phyloP scores from a whole-genome alignment of 2,113 vertebrate species.

The Recurvirostra avosetta region DNA sequence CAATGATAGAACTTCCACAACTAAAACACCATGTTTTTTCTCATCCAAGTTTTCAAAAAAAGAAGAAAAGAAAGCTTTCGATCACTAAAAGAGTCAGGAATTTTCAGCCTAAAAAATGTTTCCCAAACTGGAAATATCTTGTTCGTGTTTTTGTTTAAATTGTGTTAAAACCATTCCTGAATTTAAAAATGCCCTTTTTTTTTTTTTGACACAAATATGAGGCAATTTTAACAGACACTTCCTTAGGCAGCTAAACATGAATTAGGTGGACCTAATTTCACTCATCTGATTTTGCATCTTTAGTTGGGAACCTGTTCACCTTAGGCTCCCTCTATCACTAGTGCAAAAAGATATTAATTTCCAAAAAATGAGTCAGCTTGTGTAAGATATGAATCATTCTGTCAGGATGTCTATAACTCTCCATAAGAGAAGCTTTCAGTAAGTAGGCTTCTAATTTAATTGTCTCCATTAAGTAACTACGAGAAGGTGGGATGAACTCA shows the following conservation, averaged over 20 bases:
- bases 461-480: neutral
- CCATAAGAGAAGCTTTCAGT: neutral
- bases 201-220: neutral
- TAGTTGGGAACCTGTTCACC: neutral
- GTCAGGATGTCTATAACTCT: neutral
- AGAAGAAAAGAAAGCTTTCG: neutral
- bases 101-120: neutral
- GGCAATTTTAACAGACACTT: neutral
- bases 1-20: neutral
- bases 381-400: neutral
- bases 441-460: neutral
- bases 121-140: neutral
- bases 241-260: neutral
- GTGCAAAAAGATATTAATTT: slow-evolving; percentile 1
- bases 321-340: neutral
- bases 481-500: neutral
- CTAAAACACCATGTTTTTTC: neutral
- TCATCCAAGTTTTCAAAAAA: neutral
- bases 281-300: neutral
- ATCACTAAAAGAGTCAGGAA: neutral
- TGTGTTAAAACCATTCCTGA: neutral
- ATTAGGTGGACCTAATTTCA: neutral
- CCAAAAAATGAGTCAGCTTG: neutral
- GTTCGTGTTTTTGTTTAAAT: neutral
- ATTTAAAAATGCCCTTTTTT: neutral